Evolutionary conservation across 1,140 invertebrate species (phyloP).

Genomic region (Diabrotica undecimpunctata): DNA sequence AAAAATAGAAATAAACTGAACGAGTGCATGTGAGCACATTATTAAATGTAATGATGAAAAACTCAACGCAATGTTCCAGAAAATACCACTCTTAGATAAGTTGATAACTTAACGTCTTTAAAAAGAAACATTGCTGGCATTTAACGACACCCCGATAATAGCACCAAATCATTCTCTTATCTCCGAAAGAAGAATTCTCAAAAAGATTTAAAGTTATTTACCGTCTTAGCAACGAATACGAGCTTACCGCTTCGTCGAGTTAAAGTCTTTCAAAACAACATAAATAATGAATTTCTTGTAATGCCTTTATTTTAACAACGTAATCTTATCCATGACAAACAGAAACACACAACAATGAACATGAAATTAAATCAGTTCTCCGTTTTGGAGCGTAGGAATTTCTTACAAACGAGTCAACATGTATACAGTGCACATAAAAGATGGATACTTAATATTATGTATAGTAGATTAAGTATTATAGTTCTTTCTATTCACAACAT

Average conservation of each 20-base stretch:
- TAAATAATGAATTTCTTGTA: conserved; percentile 2
- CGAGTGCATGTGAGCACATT: too few relatives aligned
- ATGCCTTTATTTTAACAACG: conserved; percentile 12
- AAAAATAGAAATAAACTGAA: too few relatives aligned
- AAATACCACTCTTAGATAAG: too few relatives aligned
- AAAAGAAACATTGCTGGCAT: too few relatives aligned
- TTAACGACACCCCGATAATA: too few relatives aligned
- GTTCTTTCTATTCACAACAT: too few relatives aligned
- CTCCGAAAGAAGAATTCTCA: neutral
- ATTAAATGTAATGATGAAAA: too few relatives aligned
- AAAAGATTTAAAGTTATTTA: neutral
- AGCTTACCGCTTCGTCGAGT: neutral
- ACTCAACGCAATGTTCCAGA: too few relatives aligned
- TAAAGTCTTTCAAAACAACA: conserved; percentile 1
- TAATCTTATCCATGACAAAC: conserved; percentile 9
- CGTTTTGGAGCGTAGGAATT: conserved; percentile 16
- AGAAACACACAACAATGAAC: conserved; percentile 12
- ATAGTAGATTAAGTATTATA: conserved; percentile 19
- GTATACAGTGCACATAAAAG: conserved; percentile 19
- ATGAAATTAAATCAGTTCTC: conserved; percentile 19
- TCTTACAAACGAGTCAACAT: conserved; percentile 20
- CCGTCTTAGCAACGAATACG: too few relatives aligned
- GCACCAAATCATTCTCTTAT: neutral
- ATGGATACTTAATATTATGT: conserved; percentile 22
- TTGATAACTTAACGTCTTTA: too few relatives aligned